Evolutionary conservation across 2,888 invertebrate genomes (phyloP).

Genomic region (Erynnis tages): DNA sequence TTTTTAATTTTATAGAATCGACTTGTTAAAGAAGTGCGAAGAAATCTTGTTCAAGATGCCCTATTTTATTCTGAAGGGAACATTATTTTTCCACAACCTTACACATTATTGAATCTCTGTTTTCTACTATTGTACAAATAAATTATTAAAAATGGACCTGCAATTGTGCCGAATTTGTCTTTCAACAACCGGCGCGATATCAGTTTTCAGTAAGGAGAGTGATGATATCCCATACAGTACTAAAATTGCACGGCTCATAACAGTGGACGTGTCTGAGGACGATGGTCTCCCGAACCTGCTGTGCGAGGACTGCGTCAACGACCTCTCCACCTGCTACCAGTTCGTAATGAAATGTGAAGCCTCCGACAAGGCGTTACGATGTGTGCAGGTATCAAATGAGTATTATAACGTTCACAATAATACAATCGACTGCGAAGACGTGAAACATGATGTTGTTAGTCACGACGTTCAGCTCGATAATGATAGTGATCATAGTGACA

Average conservation of each 20-base stretch:
- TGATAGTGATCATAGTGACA: too few species aligned
- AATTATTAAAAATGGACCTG: slow-evolving; percentile 39
- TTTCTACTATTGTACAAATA: too few species aligned
- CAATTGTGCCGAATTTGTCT: slow-evolving; percentile 65
- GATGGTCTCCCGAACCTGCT: slow-evolving; percentile 64
- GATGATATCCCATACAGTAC: slow-evolving; percentile 53
- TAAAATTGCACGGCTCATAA: slow-evolving; percentile 61
- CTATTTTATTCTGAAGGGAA: too few species aligned
- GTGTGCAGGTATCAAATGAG: slow-evolving; percentile 35
- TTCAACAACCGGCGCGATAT: slow-evolving; percentile 52
- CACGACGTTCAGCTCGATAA: slow-evolving; percentile 27
- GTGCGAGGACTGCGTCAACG: slow-evolving; percentile 55
- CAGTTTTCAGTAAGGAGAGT: slow-evolving; percentile 51
- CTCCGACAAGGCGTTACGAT: slow-evolving; percentile 57
- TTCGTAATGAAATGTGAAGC: slow-evolving; percentile 64
- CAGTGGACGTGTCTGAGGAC: slow-evolving; percentile 52
- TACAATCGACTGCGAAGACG: slow-evolving; percentile 31
- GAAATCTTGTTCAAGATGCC: too few species aligned
- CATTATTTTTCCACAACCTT: too few species aligned
- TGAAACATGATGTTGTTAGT: slow-evolving; percentile 39
- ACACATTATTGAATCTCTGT: too few species aligned
- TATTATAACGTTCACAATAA: not conserved
- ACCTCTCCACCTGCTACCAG: slow-evolving; percentile 53
- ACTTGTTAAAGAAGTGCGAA: too few species aligned
- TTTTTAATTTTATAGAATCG: too few species aligned